phyloP scores from a whole-genome alignment of 2,113 vertebrate genomes.

The Calypte anna region DNA sequence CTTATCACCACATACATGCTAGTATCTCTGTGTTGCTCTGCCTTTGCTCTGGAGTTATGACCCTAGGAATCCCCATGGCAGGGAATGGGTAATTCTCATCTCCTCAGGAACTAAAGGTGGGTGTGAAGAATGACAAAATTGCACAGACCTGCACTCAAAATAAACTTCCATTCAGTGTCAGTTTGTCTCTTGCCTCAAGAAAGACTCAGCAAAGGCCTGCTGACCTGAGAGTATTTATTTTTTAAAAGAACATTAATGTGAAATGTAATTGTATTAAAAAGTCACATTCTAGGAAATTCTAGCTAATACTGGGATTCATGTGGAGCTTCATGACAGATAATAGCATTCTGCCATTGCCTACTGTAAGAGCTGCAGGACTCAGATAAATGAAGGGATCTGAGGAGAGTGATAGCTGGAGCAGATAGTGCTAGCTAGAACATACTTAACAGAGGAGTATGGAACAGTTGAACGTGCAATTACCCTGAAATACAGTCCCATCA shows the following conservation, averaged over 20 bases:
- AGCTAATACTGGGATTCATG: not conserved
- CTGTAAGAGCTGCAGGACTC: not conserved
- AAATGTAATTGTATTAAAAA: not conserved
- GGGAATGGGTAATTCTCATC: not conserved
- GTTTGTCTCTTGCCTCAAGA: not conserved
- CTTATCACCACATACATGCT: not conserved
- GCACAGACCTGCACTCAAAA: not conserved
- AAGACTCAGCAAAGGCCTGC: not conserved
- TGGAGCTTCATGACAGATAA: not conserved
- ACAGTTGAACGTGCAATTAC: not conserved
- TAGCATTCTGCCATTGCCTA: not conserved
- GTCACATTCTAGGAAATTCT: not conserved
- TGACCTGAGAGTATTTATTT: not conserved
- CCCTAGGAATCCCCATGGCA: not conserved
- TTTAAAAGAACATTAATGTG: not conserved
- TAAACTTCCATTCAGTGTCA: not conserved
- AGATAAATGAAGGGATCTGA: not conserved
- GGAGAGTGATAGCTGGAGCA: not conserved
- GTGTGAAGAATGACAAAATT: not conserved
- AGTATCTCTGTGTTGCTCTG: not conserved
- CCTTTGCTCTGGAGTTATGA: not conserved
- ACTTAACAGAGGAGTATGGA: not conserved
- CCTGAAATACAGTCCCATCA: not conserved
- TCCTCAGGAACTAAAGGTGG: not conserved
- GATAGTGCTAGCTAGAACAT: not conserved